phyloP scores from a whole-genome alignment of 2,888 invertebrate species.

The Camptogramma bilineatum region DNA sequence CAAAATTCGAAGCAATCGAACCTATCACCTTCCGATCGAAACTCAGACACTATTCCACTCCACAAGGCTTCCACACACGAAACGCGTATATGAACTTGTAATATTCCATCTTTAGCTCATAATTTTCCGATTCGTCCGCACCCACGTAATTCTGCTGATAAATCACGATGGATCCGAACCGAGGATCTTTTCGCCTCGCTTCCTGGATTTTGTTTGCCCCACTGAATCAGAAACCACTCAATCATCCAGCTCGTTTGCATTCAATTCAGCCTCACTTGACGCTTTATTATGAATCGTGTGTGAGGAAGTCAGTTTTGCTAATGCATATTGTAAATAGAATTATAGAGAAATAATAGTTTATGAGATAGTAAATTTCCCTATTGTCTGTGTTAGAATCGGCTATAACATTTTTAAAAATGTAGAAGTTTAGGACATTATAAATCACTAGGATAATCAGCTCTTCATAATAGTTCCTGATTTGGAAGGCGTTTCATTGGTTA shows the following conservation, averaged over 20 bases:
- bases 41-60: too few relatives aligned
- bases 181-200: conserved; percentile 4
- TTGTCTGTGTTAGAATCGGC: too few relatives aligned
- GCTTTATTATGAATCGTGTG: conserved; percentile 24
- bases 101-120: neutral
- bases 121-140: conserved; percentile 7
- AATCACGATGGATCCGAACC: conserved; percentile 6
- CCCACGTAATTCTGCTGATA: conserved; percentile 16
- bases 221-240: conserved; percentile 30
- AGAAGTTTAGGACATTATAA: too few relatives aligned
- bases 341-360: neutral
- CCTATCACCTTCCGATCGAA: too few relatives aligned
- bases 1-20: too few relatives aligned
- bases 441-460: too few relatives aligned
- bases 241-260: conserved; percentile 37
- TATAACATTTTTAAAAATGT: too few relatives aligned
- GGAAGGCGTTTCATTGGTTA: too few relatives aligned
- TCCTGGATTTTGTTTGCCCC: conserved; percentile 21
- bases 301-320: conserved; percentile 5
- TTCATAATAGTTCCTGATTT: too few relatives aligned
- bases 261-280: conserved; percentile 29
- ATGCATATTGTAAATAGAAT: neutral
- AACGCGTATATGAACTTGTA: too few relatives aligned
- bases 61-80: too few relatives aligned
- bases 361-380: too few relatives aligned